Conservation (phyloP, 2,113 vertebrate species). For the Ictidomys tridecemlineatus region DNA sequence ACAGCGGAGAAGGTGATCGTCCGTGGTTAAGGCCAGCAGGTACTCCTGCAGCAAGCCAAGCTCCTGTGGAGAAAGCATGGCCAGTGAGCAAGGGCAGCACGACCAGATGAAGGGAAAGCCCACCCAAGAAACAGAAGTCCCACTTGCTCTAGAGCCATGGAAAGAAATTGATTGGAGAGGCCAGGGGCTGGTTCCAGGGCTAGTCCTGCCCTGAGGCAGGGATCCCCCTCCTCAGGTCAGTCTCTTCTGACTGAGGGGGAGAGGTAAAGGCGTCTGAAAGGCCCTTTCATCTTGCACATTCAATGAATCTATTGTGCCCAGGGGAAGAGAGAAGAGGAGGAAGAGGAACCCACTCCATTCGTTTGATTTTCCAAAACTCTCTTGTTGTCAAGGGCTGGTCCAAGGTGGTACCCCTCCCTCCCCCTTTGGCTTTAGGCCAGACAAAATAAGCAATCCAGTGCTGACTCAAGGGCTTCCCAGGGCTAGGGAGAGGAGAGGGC, state of each 20-base stretch:
- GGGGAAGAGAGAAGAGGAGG: neutral
- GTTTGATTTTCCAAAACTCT: slow-evolving; percentile 64
- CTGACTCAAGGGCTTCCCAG: neutral
- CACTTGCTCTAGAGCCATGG: neutral
- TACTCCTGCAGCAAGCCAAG: slow-evolving; percentile 96
- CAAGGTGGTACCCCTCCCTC: neutral
- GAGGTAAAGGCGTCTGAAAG: slow-evolving; percentile 31
- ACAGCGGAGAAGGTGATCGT: slow-evolving; percentile 94
- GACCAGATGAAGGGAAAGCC: neutral
- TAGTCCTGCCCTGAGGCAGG: neutral
- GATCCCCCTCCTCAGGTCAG: too few relatives aligned
- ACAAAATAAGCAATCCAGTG: slow-evolving; percentile 35
- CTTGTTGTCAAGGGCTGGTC: slow-evolving; percentile 31
- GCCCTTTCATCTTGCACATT: slow-evolving; percentile 47
- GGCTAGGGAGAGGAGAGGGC: neutral
- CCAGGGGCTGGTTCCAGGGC: neutral
- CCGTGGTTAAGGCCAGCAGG: slow-evolving; percentile 96
- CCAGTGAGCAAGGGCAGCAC: neutral
- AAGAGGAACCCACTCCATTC: neutral
- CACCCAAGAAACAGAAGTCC: neutral
- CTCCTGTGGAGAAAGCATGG: slow-evolving; percentile 88
- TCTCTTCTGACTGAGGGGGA: neutral
- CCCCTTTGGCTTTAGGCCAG: slow-evolving; percentile 53
- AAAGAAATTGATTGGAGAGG: neutral
- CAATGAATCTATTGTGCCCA: slow-evolving; percentile 61